These are phyloP conservation scores for Oryctolagus cuniculus DNA, from an alignment of 2,113 vertebrate species.

Conservation along the genomic window DNA sequence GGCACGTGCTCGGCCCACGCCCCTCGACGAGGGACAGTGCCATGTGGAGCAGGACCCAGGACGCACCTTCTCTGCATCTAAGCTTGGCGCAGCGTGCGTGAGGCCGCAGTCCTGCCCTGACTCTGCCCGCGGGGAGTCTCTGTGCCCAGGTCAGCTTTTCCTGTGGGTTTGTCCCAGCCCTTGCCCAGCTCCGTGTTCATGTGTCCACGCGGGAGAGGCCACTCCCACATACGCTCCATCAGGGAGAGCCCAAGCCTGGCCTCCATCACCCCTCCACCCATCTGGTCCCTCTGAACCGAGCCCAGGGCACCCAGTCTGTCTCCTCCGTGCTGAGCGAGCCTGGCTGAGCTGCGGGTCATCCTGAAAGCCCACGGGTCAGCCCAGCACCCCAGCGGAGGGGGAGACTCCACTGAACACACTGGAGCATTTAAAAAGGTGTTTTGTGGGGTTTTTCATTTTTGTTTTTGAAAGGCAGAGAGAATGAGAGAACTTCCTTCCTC, in stretches of 20 bases:
- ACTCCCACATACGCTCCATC: background rate
- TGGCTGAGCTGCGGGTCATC: background rate
- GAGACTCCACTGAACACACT: no score
- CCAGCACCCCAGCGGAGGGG: no score
- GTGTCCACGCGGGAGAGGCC: background rate
- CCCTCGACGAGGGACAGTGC: background rate
- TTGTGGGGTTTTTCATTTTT: background rate
- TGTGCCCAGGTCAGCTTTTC: background rate
- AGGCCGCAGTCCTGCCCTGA: background rate
- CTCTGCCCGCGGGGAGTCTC: background rate
- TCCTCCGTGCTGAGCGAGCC: no score
- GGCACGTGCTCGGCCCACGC: background rate
- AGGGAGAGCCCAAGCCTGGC: background rate
- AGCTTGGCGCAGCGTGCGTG: background rate
- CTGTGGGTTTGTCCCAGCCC: background rate
- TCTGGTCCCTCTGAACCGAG: background rate
- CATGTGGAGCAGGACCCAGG: background rate
- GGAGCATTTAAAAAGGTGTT: no score
- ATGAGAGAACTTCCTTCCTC: no score
- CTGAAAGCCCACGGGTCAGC: background rate
- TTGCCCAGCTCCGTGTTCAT: background rate
- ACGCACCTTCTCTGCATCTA: accelerated
- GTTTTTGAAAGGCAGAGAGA: no score
- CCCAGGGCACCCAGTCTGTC: background rate
- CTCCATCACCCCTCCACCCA: background rate